Base-by-base conservation (phyloP, 37 sponge, comb jelly and placozoan species). In the Diacarnus erythraeanus region DNA sequence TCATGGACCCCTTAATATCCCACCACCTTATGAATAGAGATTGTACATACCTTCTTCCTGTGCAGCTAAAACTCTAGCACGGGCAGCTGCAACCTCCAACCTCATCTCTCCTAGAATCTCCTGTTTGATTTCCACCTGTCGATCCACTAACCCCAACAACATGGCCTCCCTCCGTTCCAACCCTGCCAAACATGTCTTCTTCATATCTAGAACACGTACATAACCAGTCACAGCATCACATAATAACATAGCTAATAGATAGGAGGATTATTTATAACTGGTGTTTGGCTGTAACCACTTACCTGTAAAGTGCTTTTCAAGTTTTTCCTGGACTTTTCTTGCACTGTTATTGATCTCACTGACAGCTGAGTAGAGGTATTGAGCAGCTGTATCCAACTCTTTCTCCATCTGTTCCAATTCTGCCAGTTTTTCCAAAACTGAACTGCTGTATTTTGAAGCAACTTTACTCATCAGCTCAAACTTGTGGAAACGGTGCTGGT, bases 401-500 rank as follows among this genome's bases (percentile, higher is more conserved):
- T 77, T 43, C 47, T 90, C 90, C 42, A 84, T 29, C 26, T 71
- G 26, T 38, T 85, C 74, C 41, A 85, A 26, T 40, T 77, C 20
- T 4, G 43, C 34, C 43, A 81, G 40, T 58, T 72, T 77, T 31
- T 77, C 86, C 15, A 82, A 47, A 2, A 90, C 57, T 59, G 72
- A 65, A 66, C 25, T 66, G 18, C 40, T 36, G 64, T 90, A 85
- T 42, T 77, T 81, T 29, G 75, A 29, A 22, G 90, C 90, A n/a
- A 79, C 84, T 51, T 90, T 88, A 39, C 75, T 88, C 40, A 92
- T 74, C 30, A 92, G 76, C 35, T 92, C 81, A 60, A 59, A 92
- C 60, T 84, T 88, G 64, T 92, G 93, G 71, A 88, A 84, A 23
- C 88, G 75, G 39, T 92, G 93, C 71, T 92, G 89, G 56, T 81